phyloP scores from a whole-genome alignment of 35 echinoderm and acorn worm species.

The Antedon bifida region DNA sequence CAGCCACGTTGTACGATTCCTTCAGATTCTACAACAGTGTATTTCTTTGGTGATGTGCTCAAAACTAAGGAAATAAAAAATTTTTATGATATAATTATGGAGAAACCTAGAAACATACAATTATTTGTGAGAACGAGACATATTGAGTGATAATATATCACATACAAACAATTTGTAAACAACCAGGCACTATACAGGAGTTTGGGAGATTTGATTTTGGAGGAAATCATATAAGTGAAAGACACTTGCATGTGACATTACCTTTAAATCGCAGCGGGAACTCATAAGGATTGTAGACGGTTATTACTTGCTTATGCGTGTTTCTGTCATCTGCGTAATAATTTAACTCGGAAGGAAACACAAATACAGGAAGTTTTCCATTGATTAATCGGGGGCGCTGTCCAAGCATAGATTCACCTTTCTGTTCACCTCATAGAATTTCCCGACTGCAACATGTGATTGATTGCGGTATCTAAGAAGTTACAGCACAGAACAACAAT shows the following conservation, averaged over 20 bases:
- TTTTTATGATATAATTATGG: too few relatives aligned
- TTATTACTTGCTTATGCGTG: constrained; percentile 87
- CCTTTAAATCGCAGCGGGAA: constrained; percentile 87
- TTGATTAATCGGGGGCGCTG: constrained; percentile 48
- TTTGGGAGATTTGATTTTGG: too few relatives aligned
- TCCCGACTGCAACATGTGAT: background rate
- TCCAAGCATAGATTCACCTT: constrained; percentile 51
- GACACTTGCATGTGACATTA: too few relatives aligned
- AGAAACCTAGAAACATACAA: too few relatives aligned
- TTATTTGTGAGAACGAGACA: too few relatives aligned
- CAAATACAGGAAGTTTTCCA: constrained; percentile 90
- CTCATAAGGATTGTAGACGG: constrained; percentile 97
- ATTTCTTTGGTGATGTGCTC: constrained; percentile 73
- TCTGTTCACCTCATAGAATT: background rate
- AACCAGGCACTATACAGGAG: too few relatives aligned
- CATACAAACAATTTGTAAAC: too few relatives aligned
- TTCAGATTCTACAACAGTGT: constrained; percentile 66
- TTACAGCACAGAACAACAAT: background rate
- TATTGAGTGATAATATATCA: too few relatives aligned
- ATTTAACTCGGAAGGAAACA: constrained; percentile 79
- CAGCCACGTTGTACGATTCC: constrained; percentile 74
- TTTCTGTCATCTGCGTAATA: constrained; percentile 80
- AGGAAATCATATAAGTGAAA: too few relatives aligned
- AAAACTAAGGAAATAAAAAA: constrained; percentile 40
- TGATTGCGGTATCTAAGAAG: background rate